Percentiles rank a stretch among this genome's conserved stretches.
Evolutionary conservation across 2,888 invertebrate species (phyloP).

Genomic region (Lacanobia oleracea): DNA sequence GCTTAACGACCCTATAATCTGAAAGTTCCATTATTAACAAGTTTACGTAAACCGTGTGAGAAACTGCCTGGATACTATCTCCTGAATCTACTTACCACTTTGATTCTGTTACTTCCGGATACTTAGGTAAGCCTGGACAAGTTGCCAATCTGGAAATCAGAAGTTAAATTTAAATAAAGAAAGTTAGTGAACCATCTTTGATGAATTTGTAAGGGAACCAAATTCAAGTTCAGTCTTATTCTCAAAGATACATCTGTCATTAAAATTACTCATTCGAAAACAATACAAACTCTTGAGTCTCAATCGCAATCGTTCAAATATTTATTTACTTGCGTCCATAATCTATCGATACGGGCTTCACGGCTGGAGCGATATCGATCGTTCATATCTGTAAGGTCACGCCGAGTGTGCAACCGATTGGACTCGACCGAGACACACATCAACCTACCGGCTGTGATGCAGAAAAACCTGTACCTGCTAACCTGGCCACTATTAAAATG

Average conservation of each 20-base stretch:
- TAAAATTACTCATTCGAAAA: not conserved
- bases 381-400: conserved; percentile 64
- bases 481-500: conserved; percentile 43
- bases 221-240: not conserved
- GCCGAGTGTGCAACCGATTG: conserved; percentile 40
- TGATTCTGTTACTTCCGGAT: not conserved
- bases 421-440: conserved; percentile 65
- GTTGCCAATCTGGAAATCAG: not conserved
- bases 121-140: not conserved
- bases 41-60: not conserved
- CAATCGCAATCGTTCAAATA: conserved; percentile 28
- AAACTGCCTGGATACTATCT: not conserved
- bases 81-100: no score
- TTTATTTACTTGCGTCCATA: conserved; percentile 50
- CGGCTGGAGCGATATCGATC: conserved; percentile 54
- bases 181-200: not conserved
- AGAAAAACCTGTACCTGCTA: conserved; percentile 62
- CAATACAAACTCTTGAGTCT: not conserved
- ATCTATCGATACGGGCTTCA: conserved; percentile 48
- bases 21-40: conserved; percentile 2
- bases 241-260: not conserved
- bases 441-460: conserved; percentile 43
- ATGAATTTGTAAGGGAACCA: not conserved
- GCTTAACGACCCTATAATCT: not conserved
- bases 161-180: no score